Conservation (phyloP, 2,888 invertebrate genomes). For the Pheosia tremula region DNA sequence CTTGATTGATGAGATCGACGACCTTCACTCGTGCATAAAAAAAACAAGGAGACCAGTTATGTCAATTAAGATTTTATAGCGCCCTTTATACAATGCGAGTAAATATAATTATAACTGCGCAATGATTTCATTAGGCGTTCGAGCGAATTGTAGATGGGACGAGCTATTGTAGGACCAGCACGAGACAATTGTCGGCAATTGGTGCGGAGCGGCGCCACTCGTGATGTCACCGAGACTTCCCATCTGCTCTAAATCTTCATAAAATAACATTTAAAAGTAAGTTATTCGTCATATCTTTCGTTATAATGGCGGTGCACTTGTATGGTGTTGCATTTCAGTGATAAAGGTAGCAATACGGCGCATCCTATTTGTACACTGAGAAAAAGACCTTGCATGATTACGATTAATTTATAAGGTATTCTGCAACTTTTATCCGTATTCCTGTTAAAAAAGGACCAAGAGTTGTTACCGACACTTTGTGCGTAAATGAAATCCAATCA, state of each 20-base stretch:
- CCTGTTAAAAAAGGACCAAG: no score
- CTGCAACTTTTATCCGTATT: no score
- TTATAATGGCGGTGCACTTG: slow-evolving; percentile 14
- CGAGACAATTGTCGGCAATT: slow-evolving; percentile 79
- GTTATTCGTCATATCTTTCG: slow-evolving; percentile 18
- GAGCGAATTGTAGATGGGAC: slow-evolving; percentile 53
- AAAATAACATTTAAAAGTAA: slow-evolving; percentile 29
- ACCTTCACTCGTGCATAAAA: slow-evolving; percentile 58
- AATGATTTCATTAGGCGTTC: slow-evolving; percentile 68
- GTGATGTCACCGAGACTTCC: slow-evolving; percentile 71
- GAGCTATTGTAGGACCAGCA: slow-evolving; percentile 48
- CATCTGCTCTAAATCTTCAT: slow-evolving; percentile 38
- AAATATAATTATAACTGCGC: slow-evolving; percentile 67
- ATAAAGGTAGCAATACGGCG: slow-evolving; percentile 20
- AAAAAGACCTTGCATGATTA: no score
- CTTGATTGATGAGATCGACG: slow-evolving; percentile 70
- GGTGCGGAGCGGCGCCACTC: slow-evolving; percentile 74
- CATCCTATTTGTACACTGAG: slow-evolving; percentile 16
- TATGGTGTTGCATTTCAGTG: slow-evolving; percentile 11
- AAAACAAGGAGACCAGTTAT: slow-evolving; percentile 26
- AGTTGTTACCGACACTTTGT: no score
- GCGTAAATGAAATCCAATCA: no score
- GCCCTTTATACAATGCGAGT: slow-evolving; percentile 55
- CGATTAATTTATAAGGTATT: no score
- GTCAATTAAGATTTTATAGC: slow-evolving; percentile 48